Percentiles rank a stretch among this genome's conserved stretches.
phyloP scores from a whole-genome alignment of 2,888 invertebrate species.

The Neoitamus cyanurus region DNA sequence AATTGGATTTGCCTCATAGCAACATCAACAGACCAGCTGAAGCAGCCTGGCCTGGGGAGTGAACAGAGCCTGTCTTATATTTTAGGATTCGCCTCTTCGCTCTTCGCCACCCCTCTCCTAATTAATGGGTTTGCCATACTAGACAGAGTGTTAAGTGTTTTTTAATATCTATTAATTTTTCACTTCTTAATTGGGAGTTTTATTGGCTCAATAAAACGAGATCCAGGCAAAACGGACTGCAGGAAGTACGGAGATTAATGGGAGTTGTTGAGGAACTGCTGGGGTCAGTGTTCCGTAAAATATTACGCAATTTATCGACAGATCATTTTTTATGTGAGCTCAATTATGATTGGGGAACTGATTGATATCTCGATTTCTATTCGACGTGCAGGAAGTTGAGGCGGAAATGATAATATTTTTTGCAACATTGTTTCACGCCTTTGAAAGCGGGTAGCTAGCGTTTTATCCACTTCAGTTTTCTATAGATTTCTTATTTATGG shows the following conservation, averaged over 20 bases:
- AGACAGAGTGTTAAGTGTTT: background rate
- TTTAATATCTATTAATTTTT: background rate
- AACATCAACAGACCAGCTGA: background rate
- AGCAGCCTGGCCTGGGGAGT: background rate
- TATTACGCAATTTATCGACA: background rate
- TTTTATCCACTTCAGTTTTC: background rate
- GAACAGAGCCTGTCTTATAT: background rate
- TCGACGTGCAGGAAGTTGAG: background rate
- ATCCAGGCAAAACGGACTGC: background rate
- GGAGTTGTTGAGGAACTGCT: background rate
- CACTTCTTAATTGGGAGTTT: background rate
- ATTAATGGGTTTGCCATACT: background rate
- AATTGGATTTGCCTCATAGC: background rate
- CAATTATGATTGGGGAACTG: background rate
- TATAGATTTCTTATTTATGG: background rate
- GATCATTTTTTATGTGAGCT: background rate
- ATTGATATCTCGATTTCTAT: background rate
- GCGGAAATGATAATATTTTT: background rate
- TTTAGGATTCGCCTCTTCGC: background rate
- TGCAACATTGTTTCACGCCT: background rate
- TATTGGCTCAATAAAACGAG: background rate
- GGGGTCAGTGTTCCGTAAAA: background rate
- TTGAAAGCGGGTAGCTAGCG: background rate
- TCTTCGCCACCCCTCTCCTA: background rate
- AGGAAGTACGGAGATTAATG: background rate